Evolutionary conservation across 2,888 invertebrate species (phyloP), one percentile per base, ranked within the genome.

Genomic region (Aspidapion aeneum): DNA sequence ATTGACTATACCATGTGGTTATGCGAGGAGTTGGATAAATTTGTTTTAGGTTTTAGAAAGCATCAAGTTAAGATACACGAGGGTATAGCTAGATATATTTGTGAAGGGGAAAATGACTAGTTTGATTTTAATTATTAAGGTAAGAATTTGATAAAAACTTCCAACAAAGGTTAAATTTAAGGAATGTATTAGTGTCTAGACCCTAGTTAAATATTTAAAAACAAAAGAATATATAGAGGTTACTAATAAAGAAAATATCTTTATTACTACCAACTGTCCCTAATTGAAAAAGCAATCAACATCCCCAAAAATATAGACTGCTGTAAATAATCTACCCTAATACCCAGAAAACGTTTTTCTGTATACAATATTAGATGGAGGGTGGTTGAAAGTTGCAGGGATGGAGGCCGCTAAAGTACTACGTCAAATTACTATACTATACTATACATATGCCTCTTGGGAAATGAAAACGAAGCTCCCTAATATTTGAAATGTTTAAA

Each of bases 401-500:
- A 35, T 35, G 35, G 35, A 35, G n/a, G n/a, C n/a, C n/a, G n/a
- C n/a, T n/a, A 35, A 35, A 35, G 35, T 35, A n/a, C 35, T 35
- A 35, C 35, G 35, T 35, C 35, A 35, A 66, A 66, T 66, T 66
- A 66, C 66, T 51, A 62, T n/a, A n/a, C n/a, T n/a, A n/a, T n/a
- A n/a, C n/a, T n/a, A n/a, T n/a, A n/a, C n/a, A n/a, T n/a, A n/a
- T n/a, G n/a, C n/a, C n/a, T n/a, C n/a, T n/a, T n/a, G n/a, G n/a
- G n/a, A n/a, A n/a, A n/a, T n/a, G n/a, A n/a, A n/a, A n/a, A n/a
- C n/a, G n/a, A n/a, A n/a, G n/a, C n/a, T n/a, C n/a, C n/a, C n/a
- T n/a, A n/a, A n/a, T n/a, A n/a, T n/a, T n/a, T n/a, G n/a, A n/a
- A n/a, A n/a, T n/a, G n/a, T n/a, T n/a, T n/a, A n/a, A n/a, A n/a